Conservation (phyloP, 2,888 invertebrate species). For the Diplazon laetatorius region DNA sequence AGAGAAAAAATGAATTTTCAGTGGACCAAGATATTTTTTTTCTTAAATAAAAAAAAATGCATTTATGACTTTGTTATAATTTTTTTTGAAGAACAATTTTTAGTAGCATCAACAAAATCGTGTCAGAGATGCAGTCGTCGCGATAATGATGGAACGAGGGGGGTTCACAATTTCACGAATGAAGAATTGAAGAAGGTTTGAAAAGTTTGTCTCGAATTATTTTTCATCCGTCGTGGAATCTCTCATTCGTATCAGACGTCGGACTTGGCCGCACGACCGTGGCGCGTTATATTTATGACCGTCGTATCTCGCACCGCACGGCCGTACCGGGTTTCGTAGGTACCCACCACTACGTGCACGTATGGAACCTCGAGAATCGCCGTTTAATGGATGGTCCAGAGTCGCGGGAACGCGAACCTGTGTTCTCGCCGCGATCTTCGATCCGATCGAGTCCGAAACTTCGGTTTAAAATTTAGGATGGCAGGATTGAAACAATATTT, state of each 20-base stretch:
- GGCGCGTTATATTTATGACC: slow-evolving; percentile 80
- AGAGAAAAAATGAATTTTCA: no score
- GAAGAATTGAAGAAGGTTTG: no score
- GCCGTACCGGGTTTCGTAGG: slow-evolving; percentile 61
- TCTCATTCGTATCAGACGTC: slow-evolving; percentile 79
- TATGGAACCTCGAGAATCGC: slow-evolving; percentile 68
- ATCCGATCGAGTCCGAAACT: slow-evolving; percentile 56
- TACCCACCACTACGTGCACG: slow-evolving; percentile 48
- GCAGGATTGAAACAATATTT: no score
- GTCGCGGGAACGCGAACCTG: slow-evolving; percentile 78
- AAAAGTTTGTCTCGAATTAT: slow-evolving; percentile 67
- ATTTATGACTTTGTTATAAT: no score
- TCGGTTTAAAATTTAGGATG: slow-evolving; percentile 17
- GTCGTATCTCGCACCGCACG: slow-evolving; percentile 77
- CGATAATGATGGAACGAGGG: no score
- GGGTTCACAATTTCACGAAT: no score
- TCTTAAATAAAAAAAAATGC: no score
- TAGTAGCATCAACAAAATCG: no score
- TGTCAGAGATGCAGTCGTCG: no score
- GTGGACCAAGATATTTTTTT: no score
- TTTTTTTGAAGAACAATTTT: no score
- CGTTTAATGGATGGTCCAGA: slow-evolving; percentile 81
- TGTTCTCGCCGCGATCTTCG: slow-evolving; percentile 80
- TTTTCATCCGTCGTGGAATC: slow-evolving; percentile 76
- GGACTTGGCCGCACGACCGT: slow-evolving; percentile 72